Conservation (phyloP, 2,113 vertebrate species). For the Psilopsiagon aymara region DNA sequence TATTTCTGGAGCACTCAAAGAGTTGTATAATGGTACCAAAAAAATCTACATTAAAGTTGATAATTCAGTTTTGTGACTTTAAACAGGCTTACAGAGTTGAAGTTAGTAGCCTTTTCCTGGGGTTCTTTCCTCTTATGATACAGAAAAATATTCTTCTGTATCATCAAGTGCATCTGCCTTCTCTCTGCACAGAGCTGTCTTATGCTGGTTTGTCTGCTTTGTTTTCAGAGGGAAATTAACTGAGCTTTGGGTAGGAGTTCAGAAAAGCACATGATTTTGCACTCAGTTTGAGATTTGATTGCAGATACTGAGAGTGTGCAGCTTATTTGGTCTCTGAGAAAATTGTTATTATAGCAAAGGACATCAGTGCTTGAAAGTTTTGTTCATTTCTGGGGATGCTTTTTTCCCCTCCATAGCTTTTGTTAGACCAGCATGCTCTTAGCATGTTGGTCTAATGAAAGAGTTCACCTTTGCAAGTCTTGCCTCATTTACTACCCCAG, state of each 20-base stretch:
- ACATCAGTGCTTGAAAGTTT: neutral
- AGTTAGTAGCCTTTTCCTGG: neutral
- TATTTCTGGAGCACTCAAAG: neutral
- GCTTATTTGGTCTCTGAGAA: neutral
- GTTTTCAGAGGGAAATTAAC: neutral
- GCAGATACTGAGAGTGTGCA: neutral
- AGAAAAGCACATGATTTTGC: neutral
- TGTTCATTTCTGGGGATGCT: neutral
- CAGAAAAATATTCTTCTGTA: neutral
- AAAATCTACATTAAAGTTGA: rapidly evolving
- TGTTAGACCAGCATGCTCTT: neutral
- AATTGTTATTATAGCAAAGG: neutral
- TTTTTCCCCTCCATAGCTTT: neutral
- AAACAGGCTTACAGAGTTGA: neutral
- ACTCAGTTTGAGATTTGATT: neutral
- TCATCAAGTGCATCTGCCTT: rapidly evolving
- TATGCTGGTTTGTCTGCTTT: neutral
- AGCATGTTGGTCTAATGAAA: neutral
- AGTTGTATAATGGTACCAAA: neutral
- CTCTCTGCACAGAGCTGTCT: neutral
- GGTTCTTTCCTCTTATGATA: neutral
- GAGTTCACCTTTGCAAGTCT: neutral
- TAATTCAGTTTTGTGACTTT: neutral
- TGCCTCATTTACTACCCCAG: neutral
- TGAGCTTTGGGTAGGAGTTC: neutral